Conservation (phyloP, 2,797 vertebrate species). For the Neomorphus geoffroyi region DNA sequence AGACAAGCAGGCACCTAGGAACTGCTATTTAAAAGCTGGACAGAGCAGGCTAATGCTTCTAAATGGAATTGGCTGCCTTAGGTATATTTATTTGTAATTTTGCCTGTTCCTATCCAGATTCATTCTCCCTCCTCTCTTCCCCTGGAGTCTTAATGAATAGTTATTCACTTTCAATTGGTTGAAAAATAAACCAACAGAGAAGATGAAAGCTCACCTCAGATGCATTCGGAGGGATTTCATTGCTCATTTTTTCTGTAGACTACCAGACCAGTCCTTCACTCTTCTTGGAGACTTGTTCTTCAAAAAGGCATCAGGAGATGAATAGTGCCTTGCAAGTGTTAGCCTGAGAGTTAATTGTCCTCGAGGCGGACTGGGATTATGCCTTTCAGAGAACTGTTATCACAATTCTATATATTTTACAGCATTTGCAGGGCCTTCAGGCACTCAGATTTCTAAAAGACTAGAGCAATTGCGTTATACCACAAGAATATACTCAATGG, state of each 20-base stretch:
- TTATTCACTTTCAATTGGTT: slow-evolving; percentile 48
- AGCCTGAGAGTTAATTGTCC: slow-evolving; percentile 13
- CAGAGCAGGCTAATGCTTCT: slow-evolving; percentile 41
- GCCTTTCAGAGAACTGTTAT: background rate
- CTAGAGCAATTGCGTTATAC: background rate
- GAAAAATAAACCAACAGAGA: slow-evolving; percentile 7
- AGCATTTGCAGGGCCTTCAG: background rate
- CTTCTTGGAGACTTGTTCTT: background rate
- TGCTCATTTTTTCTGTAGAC: background rate
- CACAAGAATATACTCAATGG: background rate
- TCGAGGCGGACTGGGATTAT: background rate
- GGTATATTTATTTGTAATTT: slow-evolving; percentile 54
- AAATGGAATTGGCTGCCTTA: slow-evolving; percentile 63
- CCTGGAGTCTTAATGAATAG: slow-evolving; percentile 42
- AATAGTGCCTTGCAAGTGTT: slow-evolving; percentile 5
- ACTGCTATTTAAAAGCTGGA: slow-evolving; percentile 56
- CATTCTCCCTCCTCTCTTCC: slow-evolving; percentile 6
- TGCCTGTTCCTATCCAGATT: slow-evolving; percentile 11
- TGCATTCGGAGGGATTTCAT: background rate
- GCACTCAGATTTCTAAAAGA: background rate
- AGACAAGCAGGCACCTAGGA: slow-evolving; percentile 58
- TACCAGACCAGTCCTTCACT: slow-evolving; percentile 10
- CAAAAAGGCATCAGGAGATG: background rate
- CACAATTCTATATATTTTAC: background rate
- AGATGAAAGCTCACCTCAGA: slow-evolving; percentile 30